phyloP scores from a whole-genome alignment of 2,888 invertebrate genomes.

The Drosophila koepferae region DNA sequence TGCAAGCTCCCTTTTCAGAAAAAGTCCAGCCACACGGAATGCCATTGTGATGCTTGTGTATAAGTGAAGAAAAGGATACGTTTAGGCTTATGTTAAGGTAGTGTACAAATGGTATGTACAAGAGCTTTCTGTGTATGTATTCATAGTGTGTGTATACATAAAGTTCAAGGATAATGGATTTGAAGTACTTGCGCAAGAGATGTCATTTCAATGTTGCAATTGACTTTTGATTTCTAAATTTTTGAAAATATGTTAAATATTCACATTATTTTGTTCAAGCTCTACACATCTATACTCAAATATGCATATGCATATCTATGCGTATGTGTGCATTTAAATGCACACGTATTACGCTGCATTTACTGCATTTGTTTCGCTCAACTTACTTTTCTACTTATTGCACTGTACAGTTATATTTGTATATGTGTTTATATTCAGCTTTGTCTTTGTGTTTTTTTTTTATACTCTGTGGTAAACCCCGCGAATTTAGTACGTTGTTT shows the following conservation, averaged over 20 bases:
- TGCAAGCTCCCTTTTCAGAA: constrained; percentile 79
- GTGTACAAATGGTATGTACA: not conserved
- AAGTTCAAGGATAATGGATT: constrained; percentile 58
- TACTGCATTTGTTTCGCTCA: constrained; percentile 18
- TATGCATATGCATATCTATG: not conserved
- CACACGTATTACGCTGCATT: constrained; percentile 12
- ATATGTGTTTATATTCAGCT: constrained; percentile 6
- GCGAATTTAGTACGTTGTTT: constrained; percentile 42
- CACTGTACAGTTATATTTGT: constrained; percentile 66
- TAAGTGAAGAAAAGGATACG: constrained; percentile 43
- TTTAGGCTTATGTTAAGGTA: constrained; percentile 25
- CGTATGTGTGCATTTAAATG: constrained; percentile 1
- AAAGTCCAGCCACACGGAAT: constrained; percentile 83
- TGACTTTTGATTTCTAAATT: constrained; percentile 30
- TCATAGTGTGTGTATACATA: constrained; percentile 21
- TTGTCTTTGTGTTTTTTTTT: not conserved
- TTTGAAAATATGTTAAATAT: constrained; percentile 18
- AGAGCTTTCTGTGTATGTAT: constrained; percentile 25
- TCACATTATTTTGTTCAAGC: constrained; percentile 13
- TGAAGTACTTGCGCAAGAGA: constrained; percentile 40
- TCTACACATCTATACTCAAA: constrained; percentile 8
- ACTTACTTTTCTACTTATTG: constrained; percentile 67
- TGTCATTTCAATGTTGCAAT: constrained; percentile 45
- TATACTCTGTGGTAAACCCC: constrained; percentile 31
- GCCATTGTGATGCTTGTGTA: constrained; percentile 72